Evolutionary conservation across 2,797 vertebrate genomes (phyloP).

Genomic region (Anas georgica): DNA sequence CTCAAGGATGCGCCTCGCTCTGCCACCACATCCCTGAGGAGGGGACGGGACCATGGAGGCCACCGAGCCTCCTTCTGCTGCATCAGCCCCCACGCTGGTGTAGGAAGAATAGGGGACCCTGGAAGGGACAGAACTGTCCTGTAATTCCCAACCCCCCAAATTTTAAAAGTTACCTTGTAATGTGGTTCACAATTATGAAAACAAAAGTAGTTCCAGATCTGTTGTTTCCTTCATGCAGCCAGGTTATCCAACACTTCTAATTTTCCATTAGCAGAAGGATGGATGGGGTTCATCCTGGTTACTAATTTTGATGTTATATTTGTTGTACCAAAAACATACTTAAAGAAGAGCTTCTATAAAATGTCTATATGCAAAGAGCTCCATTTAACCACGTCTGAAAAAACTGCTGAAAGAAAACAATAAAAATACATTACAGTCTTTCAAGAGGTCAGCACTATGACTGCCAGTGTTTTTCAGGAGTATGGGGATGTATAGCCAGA

Average conservation of each 20-base stretch:
- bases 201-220: not conserved
- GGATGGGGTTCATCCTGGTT: not conserved
- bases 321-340: not conserved
- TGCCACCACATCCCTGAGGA: not conserved
- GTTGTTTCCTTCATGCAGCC: not conserved
- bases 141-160: not conserved
- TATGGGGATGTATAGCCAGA: not conserved
- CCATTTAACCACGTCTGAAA: not conserved
- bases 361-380: not conserved
- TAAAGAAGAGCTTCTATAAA: not conserved
- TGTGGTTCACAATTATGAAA: not conserved
- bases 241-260: not conserved
- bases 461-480: not conserved
- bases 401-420: not conserved
- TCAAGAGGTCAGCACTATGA: not conserved
- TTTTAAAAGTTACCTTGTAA: not conserved
- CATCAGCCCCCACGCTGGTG: not conserved
- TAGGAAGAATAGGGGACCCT: not conserved
- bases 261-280: not conserved
- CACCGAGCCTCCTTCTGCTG: not conserved
- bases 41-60: not conserved
- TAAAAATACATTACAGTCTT: not conserved
- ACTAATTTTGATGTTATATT: not conserved
- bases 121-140: not conserved
- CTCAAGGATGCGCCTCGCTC: fast-evolving